Evolutionary conservation across 2,888 invertebrate genomes (phyloP).

Genomic region (Cantharis nigra): DNA sequence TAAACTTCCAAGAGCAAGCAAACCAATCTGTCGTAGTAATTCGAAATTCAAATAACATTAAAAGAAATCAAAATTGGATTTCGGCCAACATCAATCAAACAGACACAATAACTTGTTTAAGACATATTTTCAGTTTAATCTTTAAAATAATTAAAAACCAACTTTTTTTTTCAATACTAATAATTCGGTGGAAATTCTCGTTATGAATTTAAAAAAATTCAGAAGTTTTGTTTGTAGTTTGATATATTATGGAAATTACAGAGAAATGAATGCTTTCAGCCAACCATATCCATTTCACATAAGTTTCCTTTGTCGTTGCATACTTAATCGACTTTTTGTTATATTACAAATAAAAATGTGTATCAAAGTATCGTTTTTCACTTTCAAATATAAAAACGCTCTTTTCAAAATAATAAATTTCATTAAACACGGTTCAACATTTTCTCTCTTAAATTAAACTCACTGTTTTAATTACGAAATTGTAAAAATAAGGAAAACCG

Average conservation of each 20-base stretch:
- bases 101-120: neutral
- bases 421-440: neutral
- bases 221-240: slow-evolving; percentile 6
- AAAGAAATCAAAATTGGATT: neutral
- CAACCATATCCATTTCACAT: slow-evolving; percentile 12
- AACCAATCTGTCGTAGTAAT: neutral
- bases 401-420: neutral
- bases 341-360: neutral
- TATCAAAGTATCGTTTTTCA: neutral
- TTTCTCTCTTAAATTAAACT: neutral
- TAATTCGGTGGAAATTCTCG: neutral
- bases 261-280: slow-evolving; percentile 5
- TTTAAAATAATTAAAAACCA: neutral
- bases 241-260: slow-evolving; percentile 12
- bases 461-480: neutral
- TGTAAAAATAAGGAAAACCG: neutral
- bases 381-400: neutral
- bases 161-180: neutral
- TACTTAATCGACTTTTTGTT: neutral
- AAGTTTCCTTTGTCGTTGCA: slow-evolving; percentile 7
- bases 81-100: neutral
- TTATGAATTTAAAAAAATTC: neutral
- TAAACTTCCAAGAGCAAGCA: neutral
- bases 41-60: neutral
- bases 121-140: neutral